These are phyloP conservation scores for Alexandromys oeconomus DNA, from an alignment of 2,797 vertebrate genomes.

Conservation along the genomic window DNA sequence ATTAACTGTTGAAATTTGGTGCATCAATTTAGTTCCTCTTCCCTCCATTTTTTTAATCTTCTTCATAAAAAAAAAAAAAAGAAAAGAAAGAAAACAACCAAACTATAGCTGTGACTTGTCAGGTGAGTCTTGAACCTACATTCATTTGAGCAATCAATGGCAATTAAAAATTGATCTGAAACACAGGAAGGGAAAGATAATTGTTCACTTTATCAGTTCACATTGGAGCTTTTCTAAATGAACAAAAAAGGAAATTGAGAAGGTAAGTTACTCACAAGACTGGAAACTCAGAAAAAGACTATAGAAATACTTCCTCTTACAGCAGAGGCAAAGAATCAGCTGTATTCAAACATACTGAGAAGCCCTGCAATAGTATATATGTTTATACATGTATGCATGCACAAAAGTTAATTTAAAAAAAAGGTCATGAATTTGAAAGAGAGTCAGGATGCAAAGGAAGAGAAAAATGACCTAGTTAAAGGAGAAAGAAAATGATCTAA, in stretches of 20 bases:
- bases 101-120: not conserved
- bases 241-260: not conserved
- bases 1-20: not conserved
- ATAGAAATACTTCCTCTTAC: not conserved
- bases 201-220: constrained; percentile 6
- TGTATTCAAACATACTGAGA: not conserved
- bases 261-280: not conserved
- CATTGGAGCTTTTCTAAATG: constrained; percentile 23
- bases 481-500: not conserved
- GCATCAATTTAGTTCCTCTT: not conserved
- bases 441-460: not conserved
- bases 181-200: not conserved
- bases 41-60: not conserved
- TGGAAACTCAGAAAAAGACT: not conserved
- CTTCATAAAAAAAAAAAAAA: not conserved
- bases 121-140: not conserved
- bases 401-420: not conserved
- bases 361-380: too few relatives aligned
- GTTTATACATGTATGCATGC: too few relatives aligned
- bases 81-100: too few relatives aligned
- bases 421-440: not conserved
- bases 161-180: not conserved
- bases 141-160: not conserved
- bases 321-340: not conserved
- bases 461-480: not conserved